A percentile compares a stretch with the other conserved stretches of the same genome.
Evolutionary conservation across 2,113 vertebrate species (phyloP).

Genomic region (Merops nubicus): DNA sequence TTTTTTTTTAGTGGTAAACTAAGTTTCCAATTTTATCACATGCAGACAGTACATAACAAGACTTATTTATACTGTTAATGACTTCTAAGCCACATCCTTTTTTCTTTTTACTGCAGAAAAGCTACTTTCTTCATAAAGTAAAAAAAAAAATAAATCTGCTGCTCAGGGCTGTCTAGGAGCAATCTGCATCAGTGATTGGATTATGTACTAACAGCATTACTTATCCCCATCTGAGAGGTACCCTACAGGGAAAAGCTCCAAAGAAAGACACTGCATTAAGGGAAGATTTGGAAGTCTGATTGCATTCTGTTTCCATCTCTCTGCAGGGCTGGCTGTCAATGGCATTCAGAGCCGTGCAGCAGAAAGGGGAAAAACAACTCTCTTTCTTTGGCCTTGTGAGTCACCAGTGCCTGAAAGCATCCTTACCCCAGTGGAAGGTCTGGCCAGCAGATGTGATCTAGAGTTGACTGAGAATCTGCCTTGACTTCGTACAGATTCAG

Average conservation of each 20-base stretch:
- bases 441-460: neutral
- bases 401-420: constrained; percentile 19
- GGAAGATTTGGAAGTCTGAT: constrained; percentile 68
- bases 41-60: neutral
- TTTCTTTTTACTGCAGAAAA: neutral
- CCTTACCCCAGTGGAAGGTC: constrained; percentile 9
- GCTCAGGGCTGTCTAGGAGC: constrained; percentile 2
- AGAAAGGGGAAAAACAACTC: constrained; percentile 46
- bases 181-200: constrained; percentile 68
- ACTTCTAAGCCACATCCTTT: neutral
- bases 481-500: neutral
- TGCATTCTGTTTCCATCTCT: constrained; percentile 61
- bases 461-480: neutral
- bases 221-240: constrained; percentile 64
- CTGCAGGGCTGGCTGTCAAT: constrained; percentile 57
- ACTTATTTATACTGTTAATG: neutral
- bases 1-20: neutral
- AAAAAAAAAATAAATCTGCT: neutral
- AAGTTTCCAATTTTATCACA: neutral
- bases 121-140: neutral
- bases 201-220: constrained; percentile 62
- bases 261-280: constrained; percentile 58
- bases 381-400: neutral
- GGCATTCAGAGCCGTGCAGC: neutral
- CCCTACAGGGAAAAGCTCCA: constrained; percentile 61